phyloP scores from a whole-genome alignment of 2,888 invertebrate species.

The Lepidocyrtoides sp. region DNA sequence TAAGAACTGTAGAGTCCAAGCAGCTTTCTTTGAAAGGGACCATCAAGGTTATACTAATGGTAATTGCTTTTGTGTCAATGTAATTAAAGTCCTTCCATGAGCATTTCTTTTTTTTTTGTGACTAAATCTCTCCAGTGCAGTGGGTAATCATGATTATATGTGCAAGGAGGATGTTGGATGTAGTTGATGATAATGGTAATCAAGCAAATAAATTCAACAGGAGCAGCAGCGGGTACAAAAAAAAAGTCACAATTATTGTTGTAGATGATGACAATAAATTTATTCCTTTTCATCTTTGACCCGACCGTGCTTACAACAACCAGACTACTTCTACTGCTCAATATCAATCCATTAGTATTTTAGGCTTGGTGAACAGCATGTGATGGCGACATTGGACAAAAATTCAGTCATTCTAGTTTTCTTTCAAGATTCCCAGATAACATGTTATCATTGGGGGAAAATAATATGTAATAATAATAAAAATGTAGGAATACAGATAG shows the following conservation, averaged over 20 bases:
- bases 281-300: constrained; percentile 34
- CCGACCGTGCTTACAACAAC: neutral
- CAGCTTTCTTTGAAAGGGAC: constrained; percentile 21
- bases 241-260: constrained; percentile 50
- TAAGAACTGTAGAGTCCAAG: neutral
- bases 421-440: constrained; percentile 52
- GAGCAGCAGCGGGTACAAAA: constrained; percentile 53
- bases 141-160: neutral
- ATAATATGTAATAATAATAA: neutral
- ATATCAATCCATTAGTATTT: neutral
- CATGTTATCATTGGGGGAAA: constrained; percentile 41
- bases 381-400: constrained; percentile 70
- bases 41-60: constrained; percentile 58
- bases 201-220: constrained; percentile 62
- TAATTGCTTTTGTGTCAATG: constrained; percentile 75
- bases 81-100: constrained; percentile 39
- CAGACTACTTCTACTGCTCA: neutral
- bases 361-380: constrained; percentile 65
- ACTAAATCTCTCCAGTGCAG: constrained; percentile 34
- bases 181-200: constrained; percentile 34
- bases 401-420: constrained; percentile 35
- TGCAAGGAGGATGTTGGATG: neutral
- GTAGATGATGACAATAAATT: constrained; percentile 36
- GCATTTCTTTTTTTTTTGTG: constrained; percentile 10
- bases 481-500: neutral